These are phyloP conservation scores for Alethe diademata DNA, from an alignment of 2,113 vertebrate species.

Conservation along the genomic window DNA sequence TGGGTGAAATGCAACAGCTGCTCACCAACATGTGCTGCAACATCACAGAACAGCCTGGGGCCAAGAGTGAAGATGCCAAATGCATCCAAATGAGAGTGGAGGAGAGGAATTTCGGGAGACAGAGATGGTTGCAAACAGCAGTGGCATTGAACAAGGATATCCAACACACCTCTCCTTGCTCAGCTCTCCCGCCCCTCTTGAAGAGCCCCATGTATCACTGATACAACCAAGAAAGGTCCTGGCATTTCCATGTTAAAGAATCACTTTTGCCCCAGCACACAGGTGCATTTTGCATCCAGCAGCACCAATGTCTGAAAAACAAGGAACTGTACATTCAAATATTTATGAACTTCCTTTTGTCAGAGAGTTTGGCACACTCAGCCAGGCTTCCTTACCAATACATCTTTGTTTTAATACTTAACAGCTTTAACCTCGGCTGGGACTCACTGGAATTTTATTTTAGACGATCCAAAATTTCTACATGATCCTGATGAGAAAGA, in stretches of 20 bases:
- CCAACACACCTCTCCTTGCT: not conserved
- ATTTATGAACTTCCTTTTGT: not conserved
- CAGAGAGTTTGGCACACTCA: not conserved
- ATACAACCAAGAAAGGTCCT: not conserved
- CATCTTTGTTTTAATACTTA: conserved; percentile 38
- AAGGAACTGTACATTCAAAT: not conserved
- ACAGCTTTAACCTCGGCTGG: conserved; percentile 47
- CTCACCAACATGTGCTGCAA: not conserved
- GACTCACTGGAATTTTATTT: conserved; percentile 31
- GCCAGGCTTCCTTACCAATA: conserved; percentile 6
- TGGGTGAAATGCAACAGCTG: conserved; percentile 45
- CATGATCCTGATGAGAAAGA: conserved; percentile 47
- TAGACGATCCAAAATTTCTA: conserved; percentile 38
- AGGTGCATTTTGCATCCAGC: not conserved
- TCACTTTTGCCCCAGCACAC: not conserved
- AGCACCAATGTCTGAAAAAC: not conserved
- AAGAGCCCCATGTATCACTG: not conserved
- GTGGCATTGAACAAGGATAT: not conserved
- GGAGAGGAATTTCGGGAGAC: not conserved
- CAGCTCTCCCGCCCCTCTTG: not conserved
- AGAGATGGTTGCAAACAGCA: not conserved
- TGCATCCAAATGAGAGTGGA: not conserved
- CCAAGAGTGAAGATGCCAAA: not conserved
- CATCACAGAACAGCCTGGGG: not conserved
- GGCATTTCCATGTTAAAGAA: not conserved